These are phyloP conservation scores for Dolichotis patagonum DNA, from an alignment of 2,113 vertebrate genomes.

Conservation along the genomic window DNA sequence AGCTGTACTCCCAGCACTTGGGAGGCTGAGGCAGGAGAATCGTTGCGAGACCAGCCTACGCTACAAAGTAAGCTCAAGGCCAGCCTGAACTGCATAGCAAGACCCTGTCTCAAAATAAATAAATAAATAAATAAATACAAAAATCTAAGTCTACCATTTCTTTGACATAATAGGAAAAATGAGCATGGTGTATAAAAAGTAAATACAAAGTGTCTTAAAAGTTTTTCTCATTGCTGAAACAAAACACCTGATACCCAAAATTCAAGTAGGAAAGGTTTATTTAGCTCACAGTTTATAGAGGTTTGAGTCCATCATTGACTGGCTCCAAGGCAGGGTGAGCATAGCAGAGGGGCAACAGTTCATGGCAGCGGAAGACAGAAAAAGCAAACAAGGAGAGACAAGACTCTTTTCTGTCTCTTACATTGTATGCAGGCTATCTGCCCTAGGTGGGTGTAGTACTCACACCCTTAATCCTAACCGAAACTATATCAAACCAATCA, in stretches of 20 bases:
- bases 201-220: background rate
- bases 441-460: no score
- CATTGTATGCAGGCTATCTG: background rate
- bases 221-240: background rate
- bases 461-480: background rate
- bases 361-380: background rate
- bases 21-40: no score
- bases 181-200: background rate
- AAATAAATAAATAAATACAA: no score
- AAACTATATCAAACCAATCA: background rate
- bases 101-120: no score
- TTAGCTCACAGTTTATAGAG: background rate
- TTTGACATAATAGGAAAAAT: background rate
- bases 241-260: background rate
- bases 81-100: no score
- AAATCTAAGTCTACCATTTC: background rate
- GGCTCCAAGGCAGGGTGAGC: background rate
- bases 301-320: background rate
- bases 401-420: background rate
- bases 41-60: no score
- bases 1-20: no score
- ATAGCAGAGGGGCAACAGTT: background rate
- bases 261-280: background rate
- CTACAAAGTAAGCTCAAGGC: no score
- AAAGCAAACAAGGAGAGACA: background rate